phyloP scores from a whole-genome alignment of 2,888 invertebrate species.

The Amiota communis region DNA sequence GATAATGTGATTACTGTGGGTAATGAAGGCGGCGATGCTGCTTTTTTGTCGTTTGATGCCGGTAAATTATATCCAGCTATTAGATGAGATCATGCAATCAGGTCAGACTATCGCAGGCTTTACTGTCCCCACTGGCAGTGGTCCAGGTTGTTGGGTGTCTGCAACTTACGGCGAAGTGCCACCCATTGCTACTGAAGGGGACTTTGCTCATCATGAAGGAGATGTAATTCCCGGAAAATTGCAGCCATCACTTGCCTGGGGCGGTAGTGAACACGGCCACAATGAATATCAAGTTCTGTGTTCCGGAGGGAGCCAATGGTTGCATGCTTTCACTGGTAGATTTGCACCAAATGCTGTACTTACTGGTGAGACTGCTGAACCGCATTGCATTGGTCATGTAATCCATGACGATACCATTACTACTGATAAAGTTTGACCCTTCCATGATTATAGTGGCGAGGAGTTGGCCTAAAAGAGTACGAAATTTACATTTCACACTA shows the following conservation, averaged over 20 bases:
- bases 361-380: slow-evolving; percentile 82
- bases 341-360: slow-evolving; percentile 84
- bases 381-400: slow-evolving; percentile 84
- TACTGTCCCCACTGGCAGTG: slow-evolving; percentile 59
- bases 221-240: slow-evolving; percentile 86
- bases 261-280: slow-evolving; percentile 81
- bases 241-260: slow-evolving; percentile 83
- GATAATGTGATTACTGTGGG: slow-evolving; percentile 81
- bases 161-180: slow-evolving; percentile 79
- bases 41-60: slow-evolving; percentile 84
- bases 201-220: slow-evolving; percentile 79
- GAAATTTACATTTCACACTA: slow-evolving; percentile 78
- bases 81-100: slow-evolving; percentile 75
- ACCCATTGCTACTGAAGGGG: slow-evolving; percentile 81
- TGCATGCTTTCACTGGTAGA: slow-evolving; percentile 77
- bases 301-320: slow-evolving; percentile 79
- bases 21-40: slow-evolving; percentile 81
- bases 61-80: slow-evolving; percentile 80
- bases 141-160: slow-evolving; percentile 77
- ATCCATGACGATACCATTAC: slow-evolving; percentile 84
- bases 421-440: slow-evolving; percentile 87
- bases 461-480: slow-evolving; percentile 87
- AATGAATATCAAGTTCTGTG: slow-evolving; percentile 81
- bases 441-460: slow-evolving; percentile 85
- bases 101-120: slow-evolving; percentile 57